phyloP scores from a whole-genome alignment of 2,797 vertebrate species.

The Crax fasciolata region DNA sequence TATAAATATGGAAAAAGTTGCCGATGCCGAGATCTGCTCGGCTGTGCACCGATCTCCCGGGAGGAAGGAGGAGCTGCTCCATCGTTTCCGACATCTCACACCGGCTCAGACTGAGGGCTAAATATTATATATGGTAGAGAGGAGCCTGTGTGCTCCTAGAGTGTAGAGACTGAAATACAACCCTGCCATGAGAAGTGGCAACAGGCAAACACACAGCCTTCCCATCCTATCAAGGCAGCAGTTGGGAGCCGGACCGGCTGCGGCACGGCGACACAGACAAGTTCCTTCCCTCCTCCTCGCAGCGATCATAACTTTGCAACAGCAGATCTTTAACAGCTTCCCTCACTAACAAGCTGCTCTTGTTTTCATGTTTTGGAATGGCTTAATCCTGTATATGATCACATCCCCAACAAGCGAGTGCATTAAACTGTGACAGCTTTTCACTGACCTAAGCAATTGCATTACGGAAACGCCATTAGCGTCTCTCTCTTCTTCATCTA shows the following conservation, averaged over 20 bases:
- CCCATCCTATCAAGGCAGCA: background rate
- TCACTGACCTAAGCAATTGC: slow-evolving; percentile 84
- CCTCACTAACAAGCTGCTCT: slow-evolving; percentile 74
- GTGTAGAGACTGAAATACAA: background rate
- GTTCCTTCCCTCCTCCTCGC: background rate
- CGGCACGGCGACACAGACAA: background rate
- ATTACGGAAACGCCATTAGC: slow-evolving; percentile 82
- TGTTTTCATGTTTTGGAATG: slow-evolving; percentile 79
- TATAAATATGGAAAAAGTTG: slow-evolving; percentile 11
- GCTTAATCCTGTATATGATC: slow-evolving; percentile 77
- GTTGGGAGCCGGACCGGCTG: background rate
- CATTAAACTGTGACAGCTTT: slow-evolving; percentile 83
- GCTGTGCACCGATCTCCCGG: background rate
- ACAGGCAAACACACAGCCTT: background rate
- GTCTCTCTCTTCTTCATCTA: slow-evolving; percentile 43
- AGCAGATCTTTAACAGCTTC: slow-evolving; percentile 76
- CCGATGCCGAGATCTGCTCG: background rate
- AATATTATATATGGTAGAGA: slow-evolving; percentile 18
- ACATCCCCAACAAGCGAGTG: slow-evolving; percentile 76
- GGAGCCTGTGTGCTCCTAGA: background rate
- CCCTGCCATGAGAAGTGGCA: rapidly evolving
- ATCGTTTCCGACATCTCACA: background rate
- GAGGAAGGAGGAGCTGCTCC: slow-evolving; percentile 19
- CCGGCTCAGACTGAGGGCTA: background rate
- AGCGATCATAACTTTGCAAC: slow-evolving; percentile 65